Percentiles rank a stretch among this genome's conserved stretches.
Evolutionary conservation across 2,113 vertebrate species (phyloP).

Genomic region (Collichthys lucidus): DNA sequence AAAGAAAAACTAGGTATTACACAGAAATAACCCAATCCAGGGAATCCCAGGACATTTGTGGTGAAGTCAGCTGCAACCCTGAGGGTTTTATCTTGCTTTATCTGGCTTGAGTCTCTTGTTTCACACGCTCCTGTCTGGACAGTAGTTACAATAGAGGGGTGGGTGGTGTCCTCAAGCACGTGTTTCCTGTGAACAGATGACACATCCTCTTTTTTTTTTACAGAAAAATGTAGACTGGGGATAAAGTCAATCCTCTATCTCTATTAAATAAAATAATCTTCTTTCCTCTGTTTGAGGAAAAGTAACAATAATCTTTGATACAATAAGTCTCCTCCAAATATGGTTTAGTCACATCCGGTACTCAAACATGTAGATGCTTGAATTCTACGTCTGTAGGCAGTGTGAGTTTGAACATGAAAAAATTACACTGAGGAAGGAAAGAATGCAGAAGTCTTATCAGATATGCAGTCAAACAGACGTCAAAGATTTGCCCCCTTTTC

Average conservation of each 20-base stretch:
- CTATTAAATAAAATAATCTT: neutral
- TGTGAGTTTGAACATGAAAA: neutral
- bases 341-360: neutral
- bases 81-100: slow-evolving; percentile 12
- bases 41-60: slow-evolving; percentile 35
- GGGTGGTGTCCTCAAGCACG: neutral
- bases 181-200: neutral
- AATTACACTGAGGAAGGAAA: slow-evolving; percentile 4
- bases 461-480: no score
- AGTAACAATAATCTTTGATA: neutral
- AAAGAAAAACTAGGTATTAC: slow-evolving; percentile 23
- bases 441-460: neutral
- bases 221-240: neutral
- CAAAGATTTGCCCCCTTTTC: accelerated
- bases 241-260: neutral
- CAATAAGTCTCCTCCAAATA: neutral
- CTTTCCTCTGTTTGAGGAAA: neutral
- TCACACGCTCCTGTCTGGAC: neutral
- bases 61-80: slow-evolving; percentile 27
- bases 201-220: neutral
- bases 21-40: slow-evolving; percentile 40
- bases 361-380: neutral
- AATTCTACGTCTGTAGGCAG: neutral
- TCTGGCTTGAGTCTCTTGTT: neutral
- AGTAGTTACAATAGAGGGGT: neutral